phyloP scores from a whole-genome alignment of 2,888 invertebrate species.

The Eucriotettix oculatus region DNA sequence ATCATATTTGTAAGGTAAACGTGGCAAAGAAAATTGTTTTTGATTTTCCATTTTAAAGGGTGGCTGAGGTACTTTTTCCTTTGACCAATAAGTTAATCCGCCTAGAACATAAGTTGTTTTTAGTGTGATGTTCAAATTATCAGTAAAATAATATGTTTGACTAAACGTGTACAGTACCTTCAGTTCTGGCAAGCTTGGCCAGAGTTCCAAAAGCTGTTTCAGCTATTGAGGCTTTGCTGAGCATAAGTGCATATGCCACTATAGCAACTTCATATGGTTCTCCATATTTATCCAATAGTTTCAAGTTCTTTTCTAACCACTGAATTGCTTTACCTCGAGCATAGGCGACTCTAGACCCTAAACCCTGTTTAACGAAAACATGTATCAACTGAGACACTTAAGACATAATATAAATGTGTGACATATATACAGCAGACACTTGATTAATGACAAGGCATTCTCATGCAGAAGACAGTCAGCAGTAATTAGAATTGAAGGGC shows the following conservation, averaged over 20 bases:
- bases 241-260: slow-evolving; percentile 72
- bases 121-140: neutral
- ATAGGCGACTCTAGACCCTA: slow-evolving; percentile 58
- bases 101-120: slow-evolving; percentile 27
- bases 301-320: slow-evolving; percentile 72
- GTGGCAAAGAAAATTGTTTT: slow-evolving; percentile 74
- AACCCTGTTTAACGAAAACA: slow-evolving; percentile 26
- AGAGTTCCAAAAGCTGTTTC: slow-evolving; percentile 67
- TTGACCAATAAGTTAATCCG: slow-evolving; percentile 75
- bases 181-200: slow-evolving; percentile 42
- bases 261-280: slow-evolving; percentile 76
- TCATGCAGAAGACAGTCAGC: too few species aligned
- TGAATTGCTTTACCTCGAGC: slow-evolving; percentile 57
- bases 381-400: too few species aligned
- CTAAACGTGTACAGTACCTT: slow-evolving; percentile 29
- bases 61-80: slow-evolving; percentile 58
- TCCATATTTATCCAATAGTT: slow-evolving; percentile 49
- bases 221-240: slow-evolving; percentile 68
- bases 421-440: too few species aligned
- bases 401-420: too few species aligned
- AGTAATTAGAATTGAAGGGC: too few species aligned
- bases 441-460: too few species aligned
- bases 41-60: slow-evolving; percentile 81
- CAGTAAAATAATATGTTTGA: neutral
- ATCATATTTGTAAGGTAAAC: slow-evolving; percentile 76